Conservation (phyloP, 2,113 vertebrate species). For the Dromaius novaehollandiae region DNA sequence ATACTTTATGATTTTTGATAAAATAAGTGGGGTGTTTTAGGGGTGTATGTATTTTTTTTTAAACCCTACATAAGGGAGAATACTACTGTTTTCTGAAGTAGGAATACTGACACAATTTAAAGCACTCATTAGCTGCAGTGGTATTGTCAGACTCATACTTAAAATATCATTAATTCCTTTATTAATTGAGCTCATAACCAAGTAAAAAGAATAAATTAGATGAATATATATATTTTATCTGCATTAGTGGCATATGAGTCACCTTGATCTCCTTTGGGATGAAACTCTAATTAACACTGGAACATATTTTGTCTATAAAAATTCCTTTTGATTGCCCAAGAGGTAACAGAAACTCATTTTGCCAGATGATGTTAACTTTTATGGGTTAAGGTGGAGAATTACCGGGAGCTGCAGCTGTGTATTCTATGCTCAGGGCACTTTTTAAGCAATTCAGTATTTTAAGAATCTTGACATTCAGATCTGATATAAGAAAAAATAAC, state of each 20-base stretch:
- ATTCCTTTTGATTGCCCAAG: conserved; percentile 44
- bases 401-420: not conserved
- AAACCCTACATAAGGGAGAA: not conserved
- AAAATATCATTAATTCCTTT: conserved; percentile 54
- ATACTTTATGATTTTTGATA: not conserved
- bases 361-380: conserved; percentile 8
- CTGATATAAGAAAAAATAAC: not conserved
- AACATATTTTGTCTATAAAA: conserved; percentile 45
- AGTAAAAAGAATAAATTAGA: not conserved
- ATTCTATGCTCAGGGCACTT: not conserved
- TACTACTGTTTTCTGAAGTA: not conserved
- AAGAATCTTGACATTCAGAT: not conserved
- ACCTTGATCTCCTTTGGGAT: conserved; percentile 53
- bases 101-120: conserved; percentile 42
- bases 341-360: conserved; percentile 24
- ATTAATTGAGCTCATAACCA: conserved; percentile 10
- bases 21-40: not conserved
- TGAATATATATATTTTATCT: not conserved
- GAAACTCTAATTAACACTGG: conserved; percentile 56
- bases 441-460: not conserved
- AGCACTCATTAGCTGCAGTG: conserved; percentile 16
- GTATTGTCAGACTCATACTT: conserved; percentile 30
- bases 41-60: not conserved
- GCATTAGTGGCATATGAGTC: conserved; percentile 24
- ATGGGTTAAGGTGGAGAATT: not conserved